Base-by-base conservation (phyloP, 2,113 vertebrate species). In the Anhinga anhinga region DNA sequence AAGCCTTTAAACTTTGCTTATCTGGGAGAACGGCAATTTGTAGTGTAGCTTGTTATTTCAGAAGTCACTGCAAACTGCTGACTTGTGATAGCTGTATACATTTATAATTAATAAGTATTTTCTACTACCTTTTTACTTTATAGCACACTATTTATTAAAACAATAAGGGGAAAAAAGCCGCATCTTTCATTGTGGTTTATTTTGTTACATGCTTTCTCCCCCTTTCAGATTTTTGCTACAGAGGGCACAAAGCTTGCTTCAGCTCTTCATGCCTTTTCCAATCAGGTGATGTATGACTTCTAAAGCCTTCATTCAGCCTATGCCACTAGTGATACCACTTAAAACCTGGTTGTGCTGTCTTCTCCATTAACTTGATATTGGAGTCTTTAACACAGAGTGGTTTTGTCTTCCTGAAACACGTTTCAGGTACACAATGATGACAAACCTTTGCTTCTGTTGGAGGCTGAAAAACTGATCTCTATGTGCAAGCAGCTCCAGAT, bases 201-300 rank as follows among this genome's bases (percentile, higher is more conserved):
- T 85, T 90, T 96, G 23, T 63, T 88, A 17, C 16, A 20, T 91
- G 38, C n/a, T 62, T 84, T 96, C 74, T 85, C 38, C 8, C 34
- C 7, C 18, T 72, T 61, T 66, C 92, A 99, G 99, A 98, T 99
- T 97, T 98, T 99, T 94, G 99, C 99, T 87, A 97, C 99, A 90
- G 99, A 99, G 84, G 99, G 99, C 49, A 98, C 99, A 95, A 99
- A 99, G 94, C 97, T 99, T 95, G 99, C 98, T 91, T 98, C 99
- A 55, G 98, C 98, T 93, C 97, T 99, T 45, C 99, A 98, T 66
- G 96, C 97, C 21, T 98, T 99, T 96, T 99, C 98, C 84, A 97
- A 98, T 94, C 99, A 99, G 99, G 99, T 99, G 98, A 97, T 5
- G 34, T 77, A 87, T 44, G 36, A 23, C 50, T 61, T 40, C 40